Evolutionary conservation across 2,113 vertebrate species (phyloP).

Genomic region (Caretta caretta): DNA sequence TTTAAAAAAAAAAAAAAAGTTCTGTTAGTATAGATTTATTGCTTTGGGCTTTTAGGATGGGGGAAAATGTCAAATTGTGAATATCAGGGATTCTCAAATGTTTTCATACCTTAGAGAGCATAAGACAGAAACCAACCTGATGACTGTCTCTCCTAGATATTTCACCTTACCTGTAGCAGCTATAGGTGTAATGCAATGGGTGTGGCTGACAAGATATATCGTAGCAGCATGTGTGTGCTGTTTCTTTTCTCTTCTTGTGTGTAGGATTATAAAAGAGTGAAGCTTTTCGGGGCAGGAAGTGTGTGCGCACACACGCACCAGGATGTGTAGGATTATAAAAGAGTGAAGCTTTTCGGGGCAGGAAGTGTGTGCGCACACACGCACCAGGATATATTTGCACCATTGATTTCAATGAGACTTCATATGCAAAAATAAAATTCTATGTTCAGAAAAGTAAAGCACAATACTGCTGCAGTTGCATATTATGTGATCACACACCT

Average conservation of each 20-base stretch:
- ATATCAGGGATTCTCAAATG: constrained; percentile 64
- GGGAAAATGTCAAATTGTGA: constrained; percentile 72
- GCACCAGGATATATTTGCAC: constrained; percentile 13
- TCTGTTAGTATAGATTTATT: constrained; percentile 33
- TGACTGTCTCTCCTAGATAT: constrained; percentile 23
- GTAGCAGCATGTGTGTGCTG: not conserved
- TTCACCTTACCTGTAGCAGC: not conserved
- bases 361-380: not conserved
- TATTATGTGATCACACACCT: not conserved
- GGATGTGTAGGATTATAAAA: not conserved
- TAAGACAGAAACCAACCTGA: constrained; percentile 42
- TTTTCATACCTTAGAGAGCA: constrained; percentile 63
- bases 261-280: not conserved
- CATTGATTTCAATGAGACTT: constrained; percentile 38
- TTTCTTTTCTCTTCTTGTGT: not conserved
- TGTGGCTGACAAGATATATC: not conserved
- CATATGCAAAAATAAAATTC: constrained; percentile 36
- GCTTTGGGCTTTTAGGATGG: constrained; percentile 25
- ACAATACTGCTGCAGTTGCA: not conserved
- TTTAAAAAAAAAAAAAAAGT: constrained; percentile 11
- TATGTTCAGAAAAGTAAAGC: constrained; percentile 9
- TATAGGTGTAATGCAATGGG: not conserved
- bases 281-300: not conserved
- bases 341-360: not conserved
- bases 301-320: not conserved